Evolutionary conservation across 2,797 vertebrate species (phyloP), one percentile per base, ranked within the genome.

Genomic region (Alca torda): DNA sequence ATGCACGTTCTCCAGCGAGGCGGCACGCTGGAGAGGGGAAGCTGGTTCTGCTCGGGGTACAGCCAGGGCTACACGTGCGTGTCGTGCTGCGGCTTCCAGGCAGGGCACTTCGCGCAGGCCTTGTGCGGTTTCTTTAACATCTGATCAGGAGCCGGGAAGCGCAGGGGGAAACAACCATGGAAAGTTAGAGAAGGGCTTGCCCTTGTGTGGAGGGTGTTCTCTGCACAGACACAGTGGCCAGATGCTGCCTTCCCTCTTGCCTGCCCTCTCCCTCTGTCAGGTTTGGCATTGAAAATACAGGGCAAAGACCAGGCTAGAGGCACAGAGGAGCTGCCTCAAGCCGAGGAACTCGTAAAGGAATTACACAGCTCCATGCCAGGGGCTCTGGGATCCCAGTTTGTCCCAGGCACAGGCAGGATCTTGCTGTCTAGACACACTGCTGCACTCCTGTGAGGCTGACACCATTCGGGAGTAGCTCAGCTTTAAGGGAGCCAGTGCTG

Each of bases 41-140:
- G 51, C 51, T 19, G 14, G 51, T 33, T 43, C 70, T 56, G 51
- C 70, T 43, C 97, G 1, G 98, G 98, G 90, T 97, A 86, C 25
- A 98, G 68, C 99, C 99, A 98, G 1, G 98, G 98, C 88, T 99
- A 99, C 24, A 85, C 1, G 9, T 56, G 33, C 8, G 37, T 26
- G 17, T 68, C 89, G 87, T 99, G 98, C 70, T 97, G 64, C 63
- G 57, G 50, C 81, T 99, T 99, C 99, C 99, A 99, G 39, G 89
- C 93, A 0, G 89, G 78, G 87, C 99, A 99, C 64, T 96, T 95
- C 90, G 98, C 86, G 5, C 98, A 98, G 3, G 98, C 98, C 96
- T 97, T 98, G 96, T 98, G 96, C 37, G 98, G 96, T 88, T 96
- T 94, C 95, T 90, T 98, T 97, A 99, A 76, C 88, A 98, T 97